A percentile compares a stretch with the other conserved stretches of the same genome.
These are phyloP conservation scores for Autographa gamma DNA, from an alignment of 2,888 invertebrate species.

Conservation along the genomic window DNA sequence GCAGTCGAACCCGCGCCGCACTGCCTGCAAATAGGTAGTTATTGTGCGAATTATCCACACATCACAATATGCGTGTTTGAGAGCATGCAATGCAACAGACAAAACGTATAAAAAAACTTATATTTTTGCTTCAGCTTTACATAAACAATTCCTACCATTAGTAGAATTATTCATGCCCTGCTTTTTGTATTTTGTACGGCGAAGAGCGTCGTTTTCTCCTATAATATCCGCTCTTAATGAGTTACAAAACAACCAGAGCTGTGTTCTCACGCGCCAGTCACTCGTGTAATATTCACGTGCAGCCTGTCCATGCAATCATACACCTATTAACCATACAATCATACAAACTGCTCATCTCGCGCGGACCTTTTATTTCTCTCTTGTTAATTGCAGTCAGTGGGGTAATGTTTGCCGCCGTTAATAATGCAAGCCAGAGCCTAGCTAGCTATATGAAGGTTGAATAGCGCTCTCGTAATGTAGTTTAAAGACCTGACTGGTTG, in stretches of 20 bases:
- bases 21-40: conserved; percentile 63
- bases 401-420: conserved; percentile 10
- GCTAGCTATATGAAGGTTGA: neutral
- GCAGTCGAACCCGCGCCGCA: conserved; percentile 31
- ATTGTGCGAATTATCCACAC: conserved; percentile 67
- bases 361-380: conserved; percentile 38
- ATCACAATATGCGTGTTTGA: neutral
- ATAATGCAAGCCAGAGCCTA: neutral
- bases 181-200: neutral
- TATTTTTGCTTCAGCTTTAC: neutral
- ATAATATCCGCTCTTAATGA: conserved; percentile 19
- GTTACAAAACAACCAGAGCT: conserved; percentile 16
- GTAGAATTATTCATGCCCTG: neutral
- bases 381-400: conserved; percentile 12
- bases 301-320: conserved; percentile 16
- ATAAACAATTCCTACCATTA: neutral
- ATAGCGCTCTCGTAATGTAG: neutral
- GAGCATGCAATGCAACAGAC: too few relatives aligned
- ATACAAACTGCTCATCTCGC: conserved; percentile 16
- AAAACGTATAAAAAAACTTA: neutral
- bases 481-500: neutral
- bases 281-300: conserved; percentile 24
- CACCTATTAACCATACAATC: conserved; percentile 23
- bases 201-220: neutral
- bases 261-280: conserved; percentile 24